Conservation (phyloP, 2,888 invertebrate species). For the Protophormia terraenovae region DNA sequence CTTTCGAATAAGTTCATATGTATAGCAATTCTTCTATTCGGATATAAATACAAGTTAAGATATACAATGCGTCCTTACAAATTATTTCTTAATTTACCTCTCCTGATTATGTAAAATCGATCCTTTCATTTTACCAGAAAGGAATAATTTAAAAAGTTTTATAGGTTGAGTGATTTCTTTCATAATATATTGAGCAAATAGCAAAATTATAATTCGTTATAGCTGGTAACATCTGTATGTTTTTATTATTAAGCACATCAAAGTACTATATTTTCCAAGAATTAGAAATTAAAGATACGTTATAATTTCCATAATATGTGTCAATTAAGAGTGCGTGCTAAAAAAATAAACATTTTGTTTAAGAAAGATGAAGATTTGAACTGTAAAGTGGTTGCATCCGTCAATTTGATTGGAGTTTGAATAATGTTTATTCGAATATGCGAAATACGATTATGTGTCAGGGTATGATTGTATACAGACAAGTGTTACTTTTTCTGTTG, state of each 20-base stretch:
- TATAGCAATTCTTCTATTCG: too few relatives aligned
- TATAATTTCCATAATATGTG: conserved; percentile 21
- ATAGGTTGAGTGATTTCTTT: too few relatives aligned
- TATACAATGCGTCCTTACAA: too few relatives aligned
- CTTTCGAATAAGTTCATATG: too few relatives aligned
- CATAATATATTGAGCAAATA: too few relatives aligned
- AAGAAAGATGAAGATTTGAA: conserved; percentile 42
- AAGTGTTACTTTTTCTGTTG: neutral
- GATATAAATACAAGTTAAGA: too few relatives aligned
- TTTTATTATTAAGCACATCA: neutral
- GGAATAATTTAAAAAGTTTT: too few relatives aligned
- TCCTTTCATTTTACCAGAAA: too few relatives aligned
- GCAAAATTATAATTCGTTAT: too few relatives aligned
- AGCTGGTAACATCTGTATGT: neutral
- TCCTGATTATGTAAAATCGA: too few relatives aligned
- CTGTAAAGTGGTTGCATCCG: conserved; percentile 69
- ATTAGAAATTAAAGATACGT: conserved; percentile 59
- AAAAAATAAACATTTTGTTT: neutral
- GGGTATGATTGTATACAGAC: neutral
- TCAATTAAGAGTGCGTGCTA: conserved; percentile 45
- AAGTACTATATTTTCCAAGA: conserved; percentile 52
- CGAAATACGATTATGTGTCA: neutral
- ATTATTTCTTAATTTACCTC: too few relatives aligned
- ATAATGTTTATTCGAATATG: conserved; percentile 34
- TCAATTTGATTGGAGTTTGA: conserved; percentile 50